Percentiles rank a stretch among this genome's conserved stretches.
phyloP scores from a whole-genome alignment of 2,888 invertebrate species.

The Amphipyra berbera region DNA sequence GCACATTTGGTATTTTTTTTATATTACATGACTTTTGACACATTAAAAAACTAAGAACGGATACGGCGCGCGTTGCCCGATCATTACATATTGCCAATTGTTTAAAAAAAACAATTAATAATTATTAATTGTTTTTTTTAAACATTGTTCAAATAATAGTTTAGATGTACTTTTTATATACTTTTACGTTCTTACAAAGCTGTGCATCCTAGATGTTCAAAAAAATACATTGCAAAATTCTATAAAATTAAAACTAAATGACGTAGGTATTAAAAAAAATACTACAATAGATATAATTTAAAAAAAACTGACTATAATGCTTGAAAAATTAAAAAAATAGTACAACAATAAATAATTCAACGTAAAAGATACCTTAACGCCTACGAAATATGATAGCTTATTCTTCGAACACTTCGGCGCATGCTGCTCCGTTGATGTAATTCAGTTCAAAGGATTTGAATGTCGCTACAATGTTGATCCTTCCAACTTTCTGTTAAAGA shows the following conservation, averaged over 20 bases:
- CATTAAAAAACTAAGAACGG: slow-evolving; percentile 11
- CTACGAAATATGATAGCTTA: slow-evolving; percentile 51
- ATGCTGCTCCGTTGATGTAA: slow-evolving; percentile 92
- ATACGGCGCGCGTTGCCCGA: slow-evolving; percentile 42
- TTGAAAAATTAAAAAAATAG: slow-evolving; percentile 17
- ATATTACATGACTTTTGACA: neutral
- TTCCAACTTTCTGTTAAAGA: slow-evolving; percentile 88
- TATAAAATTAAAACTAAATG: slow-evolving; percentile 1
- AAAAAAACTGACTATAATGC: slow-evolving; percentile 32
- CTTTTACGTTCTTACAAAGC: slow-evolving; percentile 1
- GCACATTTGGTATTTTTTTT: slow-evolving; percentile 17
- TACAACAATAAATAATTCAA: slow-evolving; percentile 20
- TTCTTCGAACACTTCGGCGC: slow-evolving; percentile 89
- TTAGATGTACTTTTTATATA: too few relatives aligned
- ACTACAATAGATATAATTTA: slow-evolving; percentile 9
- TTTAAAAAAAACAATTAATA: neutral
- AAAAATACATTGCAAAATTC: slow-evolving; percentile 31
- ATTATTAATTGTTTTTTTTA: too few relatives aligned
- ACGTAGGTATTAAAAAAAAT: slow-evolving; percentile 21
- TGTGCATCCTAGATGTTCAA: slow-evolving; percentile 1
- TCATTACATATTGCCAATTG: neutral
- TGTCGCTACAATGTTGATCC: slow-evolving; percentile 92
- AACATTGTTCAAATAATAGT: too few relatives aligned
- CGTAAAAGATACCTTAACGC: slow-evolving; percentile 7
- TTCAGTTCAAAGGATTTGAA: slow-evolving; percentile 92